These are phyloP conservation scores for Stegodyphus dumicola DNA, from an alignment of 1,140 invertebrate genomes.

Conservation along the genomic window DNA sequence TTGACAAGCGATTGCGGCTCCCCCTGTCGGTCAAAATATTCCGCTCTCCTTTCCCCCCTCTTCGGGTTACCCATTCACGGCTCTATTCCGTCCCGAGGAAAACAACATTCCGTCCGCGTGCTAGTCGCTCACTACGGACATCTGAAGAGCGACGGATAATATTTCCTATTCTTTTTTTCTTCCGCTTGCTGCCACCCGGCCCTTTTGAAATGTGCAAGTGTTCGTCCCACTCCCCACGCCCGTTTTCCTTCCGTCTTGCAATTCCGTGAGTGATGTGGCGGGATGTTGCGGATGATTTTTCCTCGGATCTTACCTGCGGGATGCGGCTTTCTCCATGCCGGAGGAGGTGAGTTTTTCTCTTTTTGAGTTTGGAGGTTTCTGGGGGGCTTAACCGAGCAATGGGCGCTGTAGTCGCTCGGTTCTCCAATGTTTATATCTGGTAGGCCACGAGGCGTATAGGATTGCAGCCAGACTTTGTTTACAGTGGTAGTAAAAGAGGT, in stretches of 20 bases:
- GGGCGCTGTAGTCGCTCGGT: too few species aligned
- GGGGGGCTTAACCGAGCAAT: too few species aligned
- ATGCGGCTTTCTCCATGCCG: background rate
- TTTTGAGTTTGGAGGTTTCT: too few species aligned
- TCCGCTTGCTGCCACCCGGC: background rate
- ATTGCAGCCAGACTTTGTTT: too few species aligned
- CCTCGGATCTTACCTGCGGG: slow-evolving; percentile 4
- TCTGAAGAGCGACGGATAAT: slow-evolving; percentile 33
- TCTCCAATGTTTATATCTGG: too few species aligned
- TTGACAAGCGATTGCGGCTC: slow-evolving; percentile 34
- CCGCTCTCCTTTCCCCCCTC: background rate
- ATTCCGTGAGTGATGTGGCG: slow-evolving; percentile 35
- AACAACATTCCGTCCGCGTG: slow-evolving; percentile 48
- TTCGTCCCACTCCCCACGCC: background rate
- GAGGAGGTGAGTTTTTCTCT: background rate
- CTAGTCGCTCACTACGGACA: slow-evolving; percentile 21
- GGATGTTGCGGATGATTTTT: slow-evolving; percentile 21
- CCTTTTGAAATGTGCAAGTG: too few species aligned
- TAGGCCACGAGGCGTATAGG: too few species aligned
- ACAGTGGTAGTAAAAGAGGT: too few species aligned
- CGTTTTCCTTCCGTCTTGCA: background rate
- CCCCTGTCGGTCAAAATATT: slow-evolving; percentile 12
- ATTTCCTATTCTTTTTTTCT: background rate
- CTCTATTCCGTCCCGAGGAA: slow-evolving; percentile 3
- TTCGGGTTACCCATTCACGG: background rate